Evolutionary conservation across 2,113 vertebrate species (phyloP), one percentile per base, ranked within the genome.

Genomic region (Neogale vison): DNA sequence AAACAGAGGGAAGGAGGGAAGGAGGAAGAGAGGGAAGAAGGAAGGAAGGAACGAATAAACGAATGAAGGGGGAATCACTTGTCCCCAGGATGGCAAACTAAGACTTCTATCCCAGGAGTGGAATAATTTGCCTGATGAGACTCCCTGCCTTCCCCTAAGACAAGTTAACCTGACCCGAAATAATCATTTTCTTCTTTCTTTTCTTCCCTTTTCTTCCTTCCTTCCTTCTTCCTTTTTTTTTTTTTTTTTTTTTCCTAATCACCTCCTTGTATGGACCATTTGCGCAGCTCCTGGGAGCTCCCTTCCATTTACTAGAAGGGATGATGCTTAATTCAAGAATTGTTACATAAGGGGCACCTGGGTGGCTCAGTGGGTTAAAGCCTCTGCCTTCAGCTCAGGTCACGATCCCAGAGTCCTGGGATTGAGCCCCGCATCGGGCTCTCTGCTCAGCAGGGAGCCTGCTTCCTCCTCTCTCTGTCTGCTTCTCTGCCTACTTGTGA

Each of bases 21-120:
- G 9, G 3, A 63, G 4, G 12, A 29, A 63, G 11, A 6, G 23
- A 63, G 2, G 26, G 1, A 63, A 13, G 4, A 7, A 63, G 10
- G 59, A 61, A 61, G 1, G 59, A 12, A 12, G 0, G 24, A 13
- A 63, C 0, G 11, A 26, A 61, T 0, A 7, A 23, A 26, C 0
- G 23, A 24, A 26, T 3, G 3, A 26, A 55, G 17, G 18, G 55
- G 55, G 20, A 39, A 20, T 39, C 36, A 39, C 20, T 39, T 39
- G 34, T 17, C 69, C n/a, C n/a, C n/a, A 11, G n/a, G 69, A 71
- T 20, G 4, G 69, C 21, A 23, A 72, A 72, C 10, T 39, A 72
- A 72, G 69, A 72, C 69, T 72, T 72, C 39, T 39, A 23, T 72
- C 10, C n/a, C 10, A 39, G 69, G 69, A 72, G 36, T 23, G n/a